Conservation (phyloP, 2,113 vertebrate species). For the Cromileptes altivelis region DNA sequence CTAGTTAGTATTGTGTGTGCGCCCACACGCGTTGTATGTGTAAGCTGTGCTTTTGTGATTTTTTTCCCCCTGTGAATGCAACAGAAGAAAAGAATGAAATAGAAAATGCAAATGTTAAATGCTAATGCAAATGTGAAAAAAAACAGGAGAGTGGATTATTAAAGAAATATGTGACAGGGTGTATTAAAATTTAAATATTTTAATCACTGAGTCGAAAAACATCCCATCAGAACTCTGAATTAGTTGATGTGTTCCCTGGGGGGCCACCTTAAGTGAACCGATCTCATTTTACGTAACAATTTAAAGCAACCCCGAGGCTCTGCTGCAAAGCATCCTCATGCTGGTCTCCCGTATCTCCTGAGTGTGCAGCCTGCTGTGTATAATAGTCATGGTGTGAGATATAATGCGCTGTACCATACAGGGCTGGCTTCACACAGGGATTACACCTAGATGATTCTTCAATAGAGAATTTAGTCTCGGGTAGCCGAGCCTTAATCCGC, state of each 20-base stretch:
- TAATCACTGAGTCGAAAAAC: slow-evolving; percentile 55
- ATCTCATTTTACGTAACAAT: slow-evolving; percentile 45
- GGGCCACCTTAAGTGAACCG: slow-evolving; percentile 36
- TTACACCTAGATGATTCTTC: slow-evolving; percentile 78
- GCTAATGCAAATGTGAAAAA: slow-evolving; percentile 36
- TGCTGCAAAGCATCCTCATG: not conserved
- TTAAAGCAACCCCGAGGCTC: slow-evolving; percentile 40
- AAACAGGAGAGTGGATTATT: slow-evolving; percentile 26
- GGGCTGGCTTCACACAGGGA: slow-evolving; percentile 71
- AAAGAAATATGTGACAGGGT: slow-evolving; percentile 45
- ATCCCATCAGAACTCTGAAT: slow-evolving; percentile 23
- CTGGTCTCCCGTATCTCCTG: slow-evolving; percentile 40
- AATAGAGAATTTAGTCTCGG: slow-evolving; percentile 71
- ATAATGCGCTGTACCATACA: slow-evolving; percentile 49
- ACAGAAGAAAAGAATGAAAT: not conserved
- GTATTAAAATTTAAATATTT: slow-evolving; percentile 44
- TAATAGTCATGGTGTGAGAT: slow-evolving; percentile 58
- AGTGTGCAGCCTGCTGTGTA: slow-evolving; percentile 49
- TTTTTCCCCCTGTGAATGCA: slow-evolving; percentile 3
- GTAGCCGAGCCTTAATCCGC: slow-evolving; percentile 63
- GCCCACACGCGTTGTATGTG: not conserved
- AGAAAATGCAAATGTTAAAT: slow-evolving; percentile 36
- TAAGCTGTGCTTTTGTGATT: not conserved
- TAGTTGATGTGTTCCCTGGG: slow-evolving; percentile 15
- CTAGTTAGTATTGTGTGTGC: not conserved